Percentiles rank a stretch among this genome's conserved stretches.
phyloP scores from a whole-genome alignment of 2,113 vertebrate species.

The Cottus gobio region DNA sequence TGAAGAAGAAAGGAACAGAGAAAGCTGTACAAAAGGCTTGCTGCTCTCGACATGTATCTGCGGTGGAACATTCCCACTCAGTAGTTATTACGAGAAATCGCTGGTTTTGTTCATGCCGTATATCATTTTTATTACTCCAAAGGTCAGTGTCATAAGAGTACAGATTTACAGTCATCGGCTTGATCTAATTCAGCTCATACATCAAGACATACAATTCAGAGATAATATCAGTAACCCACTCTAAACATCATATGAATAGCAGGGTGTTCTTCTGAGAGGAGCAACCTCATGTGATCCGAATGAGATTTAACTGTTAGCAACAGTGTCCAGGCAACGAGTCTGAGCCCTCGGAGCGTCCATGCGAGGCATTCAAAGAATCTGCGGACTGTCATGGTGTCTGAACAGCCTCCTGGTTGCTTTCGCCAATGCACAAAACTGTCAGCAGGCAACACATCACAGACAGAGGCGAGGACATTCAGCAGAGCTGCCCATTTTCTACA shows the following conservation, averaged over 20 bases:
- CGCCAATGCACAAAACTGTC: slow-evolving; percentile 60
- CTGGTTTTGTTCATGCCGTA: slow-evolving; percentile 23
- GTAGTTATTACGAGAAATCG: slow-evolving; percentile 45
- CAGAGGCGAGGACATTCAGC: slow-evolving; percentile 51
- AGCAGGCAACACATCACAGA: slow-evolving; percentile 63
- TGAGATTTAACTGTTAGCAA: slow-evolving; percentile 59
- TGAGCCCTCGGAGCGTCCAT: slow-evolving; percentile 54
- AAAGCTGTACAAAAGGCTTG: slow-evolving; percentile 29
- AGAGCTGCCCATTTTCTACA: slow-evolving; percentile 39
- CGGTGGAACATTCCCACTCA: slow-evolving; percentile 48
- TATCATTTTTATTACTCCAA: slow-evolving; percentile 52
- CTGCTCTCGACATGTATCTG: slow-evolving; percentile 29
- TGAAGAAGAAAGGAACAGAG: slow-evolving; percentile 21
- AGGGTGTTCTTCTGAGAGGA: slow-evolving; percentile 42
- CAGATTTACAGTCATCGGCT: slow-evolving; percentile 39
- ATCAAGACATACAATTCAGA: slow-evolving; percentile 29
- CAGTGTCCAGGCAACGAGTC: slow-evolving; percentile 59
- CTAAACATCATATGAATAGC: slow-evolving; percentile 24
- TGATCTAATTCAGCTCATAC: slow-evolving; percentile 39
- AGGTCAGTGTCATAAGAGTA: slow-evolving; percentile 42
- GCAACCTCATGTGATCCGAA: slow-evolving; percentile 35
- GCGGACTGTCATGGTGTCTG: slow-evolving; percentile 61
- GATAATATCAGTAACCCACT: slow-evolving; percentile 22
- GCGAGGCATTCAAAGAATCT: slow-evolving; percentile 69
- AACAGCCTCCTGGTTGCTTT: slow-evolving; percentile 58